These are phyloP conservation scores for Eurypyga helias DNA, from an alignment of 2,113 vertebrate species.

Conservation along the genomic window DNA sequence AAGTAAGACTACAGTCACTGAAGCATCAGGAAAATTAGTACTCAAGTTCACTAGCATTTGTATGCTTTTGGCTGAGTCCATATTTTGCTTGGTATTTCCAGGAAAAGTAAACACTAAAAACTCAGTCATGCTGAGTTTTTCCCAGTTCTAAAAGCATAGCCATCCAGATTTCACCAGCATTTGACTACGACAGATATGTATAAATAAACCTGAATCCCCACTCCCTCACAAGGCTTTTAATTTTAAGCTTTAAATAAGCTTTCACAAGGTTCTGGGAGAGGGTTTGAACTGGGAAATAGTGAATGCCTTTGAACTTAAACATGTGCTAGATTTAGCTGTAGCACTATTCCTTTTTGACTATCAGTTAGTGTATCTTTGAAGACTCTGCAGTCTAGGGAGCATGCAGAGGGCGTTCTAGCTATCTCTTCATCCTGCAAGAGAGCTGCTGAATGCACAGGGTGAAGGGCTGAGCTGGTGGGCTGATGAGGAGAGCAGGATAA, in stretches of 20 bases:
- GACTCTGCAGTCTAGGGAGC: background rate
- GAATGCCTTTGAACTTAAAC: background rate
- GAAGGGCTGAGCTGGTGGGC: background rate
- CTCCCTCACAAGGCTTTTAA: background rate
- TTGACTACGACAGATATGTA: background rate
- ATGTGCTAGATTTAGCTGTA: background rate
- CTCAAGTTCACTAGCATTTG: background rate
- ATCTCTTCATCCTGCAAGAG: background rate
- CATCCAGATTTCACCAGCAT: background rate
- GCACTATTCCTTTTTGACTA: background rate
- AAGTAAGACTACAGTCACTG: background rate
- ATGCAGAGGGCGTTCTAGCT: accelerated
- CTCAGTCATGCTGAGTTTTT: background rate
- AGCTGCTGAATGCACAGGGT: background rate
- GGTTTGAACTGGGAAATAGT: background rate
- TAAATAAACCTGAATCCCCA: background rate
- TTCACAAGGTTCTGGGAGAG: background rate
- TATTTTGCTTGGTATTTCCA: background rate
- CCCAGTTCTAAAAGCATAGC: background rate
- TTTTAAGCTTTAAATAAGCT: no score
- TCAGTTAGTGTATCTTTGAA: background rate
- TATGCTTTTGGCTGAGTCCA: background rate
- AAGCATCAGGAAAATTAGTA: background rate
- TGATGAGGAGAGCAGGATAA: background rate
- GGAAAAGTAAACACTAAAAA: background rate